Evolutionary conservation across 2,888 invertebrate genomes (phyloP).

Genomic region (Athalia rosae): DNA sequence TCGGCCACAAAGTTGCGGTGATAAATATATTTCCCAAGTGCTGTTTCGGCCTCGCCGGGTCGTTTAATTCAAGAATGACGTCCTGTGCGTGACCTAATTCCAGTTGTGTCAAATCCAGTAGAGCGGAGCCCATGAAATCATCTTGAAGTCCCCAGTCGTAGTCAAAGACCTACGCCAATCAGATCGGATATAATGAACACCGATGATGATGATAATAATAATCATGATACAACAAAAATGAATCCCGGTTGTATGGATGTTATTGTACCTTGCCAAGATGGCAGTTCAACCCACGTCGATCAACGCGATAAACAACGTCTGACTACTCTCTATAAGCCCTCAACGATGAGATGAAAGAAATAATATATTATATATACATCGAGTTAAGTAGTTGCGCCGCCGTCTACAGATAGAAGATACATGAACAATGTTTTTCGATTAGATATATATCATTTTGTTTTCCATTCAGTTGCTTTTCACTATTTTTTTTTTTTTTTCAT

Average conservation of each 20-base stretch:
- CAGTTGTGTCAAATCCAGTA: slow-evolving; percentile 87
- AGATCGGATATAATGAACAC: slow-evolving; percentile 13
- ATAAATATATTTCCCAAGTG: slow-evolving; percentile 91
- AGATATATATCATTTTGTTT: slow-evolving; percentile 16
- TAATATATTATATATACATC: too few relatives aligned
- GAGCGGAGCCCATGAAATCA: slow-evolving; percentile 97
- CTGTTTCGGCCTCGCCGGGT: slow-evolving; percentile 81
- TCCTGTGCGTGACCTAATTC: slow-evolving; percentile 88
- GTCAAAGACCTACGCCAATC: slow-evolving; percentile 86
- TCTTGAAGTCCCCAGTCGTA: slow-evolving; percentile 98
- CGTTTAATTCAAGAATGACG: slow-evolving; percentile 86
- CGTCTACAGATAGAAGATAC: not conserved
- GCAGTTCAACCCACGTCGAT: too few relatives aligned
- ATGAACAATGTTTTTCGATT: not conserved
- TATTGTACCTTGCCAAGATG: too few relatives aligned
- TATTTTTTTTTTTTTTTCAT: not conserved
- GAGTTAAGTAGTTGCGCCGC: too few relatives aligned
- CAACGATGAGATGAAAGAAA: too few relatives aligned
- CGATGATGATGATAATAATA: not conserved
- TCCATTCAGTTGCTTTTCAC: not conserved
- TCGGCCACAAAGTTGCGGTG: slow-evolving; percentile 91
- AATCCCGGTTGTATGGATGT: not conserved
- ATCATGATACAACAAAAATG: too few relatives aligned
- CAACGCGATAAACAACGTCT: too few relatives aligned
- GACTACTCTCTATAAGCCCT: too few relatives aligned